Evolutionary conservation across 2,888 invertebrate genomes (phyloP), one percentile per base, ranked within the genome.

Genomic region (Athalia cordata): DNA sequence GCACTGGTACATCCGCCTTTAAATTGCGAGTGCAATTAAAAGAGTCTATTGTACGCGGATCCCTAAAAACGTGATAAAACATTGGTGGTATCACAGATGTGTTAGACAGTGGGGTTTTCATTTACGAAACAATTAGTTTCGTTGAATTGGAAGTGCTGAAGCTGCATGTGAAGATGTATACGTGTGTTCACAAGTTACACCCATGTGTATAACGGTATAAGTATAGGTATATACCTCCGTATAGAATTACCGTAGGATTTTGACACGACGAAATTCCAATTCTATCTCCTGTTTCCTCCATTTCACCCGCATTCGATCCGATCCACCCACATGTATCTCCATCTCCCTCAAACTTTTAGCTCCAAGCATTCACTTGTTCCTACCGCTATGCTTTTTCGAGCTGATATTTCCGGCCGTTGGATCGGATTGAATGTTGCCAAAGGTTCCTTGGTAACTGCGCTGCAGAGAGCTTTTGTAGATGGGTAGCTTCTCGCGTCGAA

Each of bases 271-370:
- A 50, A 64, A 59, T 66, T 77, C 77, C 57, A 65, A 66, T 64
- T 65, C 65, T 76, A 15, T 61, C 75, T 65, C 45, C 47, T 49
- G 45, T 72, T 74, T 64, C 50, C 55, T 52, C 77, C 15, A 29
- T 77, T 65, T 77, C 62, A 70, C 62, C 47, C 45, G 67, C 55
- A 52, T 57, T 59, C 67, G 49, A 64, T 57, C 45, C 49, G 50
- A n/a, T 76, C 29, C 29, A 29, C 29, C 29, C 29, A 29, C 29
- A 29, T 29, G 29, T 29, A 1, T 64, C 65, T 76, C 76, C 50
- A 50, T 78, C 65, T 77, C 61, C 29, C 77, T 61, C 59, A 11
- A 29, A 67, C 66, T 74, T 78, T 77, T 62, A 65, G 49, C 49
- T 70, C 64, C 45, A 8, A 45, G 61, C 45, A 78, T 64, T 59